Conservation (phyloP, 2,113 vertebrate genomes). For the Hippolais icterina region DNA sequence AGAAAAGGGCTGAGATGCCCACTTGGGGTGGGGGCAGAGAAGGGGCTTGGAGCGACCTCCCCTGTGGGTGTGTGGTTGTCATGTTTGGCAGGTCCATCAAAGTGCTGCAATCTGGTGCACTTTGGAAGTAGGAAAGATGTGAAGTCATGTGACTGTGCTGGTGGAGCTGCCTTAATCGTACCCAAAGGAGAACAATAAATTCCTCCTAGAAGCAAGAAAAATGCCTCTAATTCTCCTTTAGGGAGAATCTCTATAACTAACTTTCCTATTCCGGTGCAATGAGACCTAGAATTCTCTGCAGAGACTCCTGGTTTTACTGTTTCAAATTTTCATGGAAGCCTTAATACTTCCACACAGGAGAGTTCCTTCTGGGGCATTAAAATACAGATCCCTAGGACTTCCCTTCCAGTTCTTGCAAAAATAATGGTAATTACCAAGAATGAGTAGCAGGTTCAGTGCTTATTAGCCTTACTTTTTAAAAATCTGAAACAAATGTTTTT, state of each 20-base stretch:
- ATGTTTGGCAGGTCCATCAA: not conserved
- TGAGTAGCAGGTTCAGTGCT: conserved; percentile 70
- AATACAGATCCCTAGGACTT: conserved; percentile 17
- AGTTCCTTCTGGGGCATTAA: conserved; percentile 21
- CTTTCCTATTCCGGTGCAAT: conserved; percentile 1
- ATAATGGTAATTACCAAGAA: conserved; percentile 74
- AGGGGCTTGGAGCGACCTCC: fast-evolving
- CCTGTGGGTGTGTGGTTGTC: not conserved
- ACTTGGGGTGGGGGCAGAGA: fast-evolving
- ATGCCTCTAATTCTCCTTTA: conserved; percentile 25
- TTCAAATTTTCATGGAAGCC: conserved; percentile 14
- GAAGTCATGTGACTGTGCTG: not conserved
- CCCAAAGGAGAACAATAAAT: conserved; percentile 30
- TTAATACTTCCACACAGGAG: not conserved
- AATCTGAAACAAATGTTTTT: conserved; percentile 82
- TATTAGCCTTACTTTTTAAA: conserved; percentile 79
- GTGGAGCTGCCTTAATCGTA: not conserved
- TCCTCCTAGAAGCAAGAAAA: conserved; percentile 32
- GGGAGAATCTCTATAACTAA: conserved; percentile 41
- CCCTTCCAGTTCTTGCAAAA: conserved; percentile 32
- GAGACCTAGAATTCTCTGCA: conserved; percentile 5
- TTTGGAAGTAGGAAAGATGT: not conserved
- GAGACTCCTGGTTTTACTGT: not conserved
- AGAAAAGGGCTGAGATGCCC: not conserved
- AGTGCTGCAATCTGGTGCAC: not conserved